phyloP scores from a whole-genome alignment of 2,797 vertebrate species.

The Fringilla coelebs region DNA sequence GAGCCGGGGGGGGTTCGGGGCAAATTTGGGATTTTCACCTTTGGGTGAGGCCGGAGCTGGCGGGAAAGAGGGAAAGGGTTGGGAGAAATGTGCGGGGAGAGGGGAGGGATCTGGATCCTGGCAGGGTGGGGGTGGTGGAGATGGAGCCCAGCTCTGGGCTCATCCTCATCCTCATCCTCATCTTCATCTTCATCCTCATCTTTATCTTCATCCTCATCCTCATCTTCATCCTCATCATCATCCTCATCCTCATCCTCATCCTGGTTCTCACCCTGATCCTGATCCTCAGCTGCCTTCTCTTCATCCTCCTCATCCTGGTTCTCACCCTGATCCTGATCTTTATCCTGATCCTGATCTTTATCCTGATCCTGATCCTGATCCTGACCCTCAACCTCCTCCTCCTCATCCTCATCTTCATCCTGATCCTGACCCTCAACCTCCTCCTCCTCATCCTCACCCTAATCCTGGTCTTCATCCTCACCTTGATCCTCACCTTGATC shows the following conservation, averaged over 20 bases:
- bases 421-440: not conserved
- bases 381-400: accelerated
- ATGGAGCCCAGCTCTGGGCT: not conserved
- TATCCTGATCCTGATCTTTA: accelerated
- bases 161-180: not conserved
- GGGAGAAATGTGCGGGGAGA: not conserved
- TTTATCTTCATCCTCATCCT: not conserved
- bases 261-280: not conserved
- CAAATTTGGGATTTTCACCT: not conserved
- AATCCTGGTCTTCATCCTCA: not conserved
- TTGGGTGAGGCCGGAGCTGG: not conserved
- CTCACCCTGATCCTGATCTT: not conserved
- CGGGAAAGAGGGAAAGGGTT: not conserved
- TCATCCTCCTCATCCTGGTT: too few species aligned
- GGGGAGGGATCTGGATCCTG: not conserved
- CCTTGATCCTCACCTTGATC: not conserved
- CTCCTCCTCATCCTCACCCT: not conserved
- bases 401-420: too few species aligned
- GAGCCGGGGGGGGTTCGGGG: not conserved
- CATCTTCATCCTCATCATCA: not conserved
- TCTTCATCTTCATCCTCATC: not conserved
- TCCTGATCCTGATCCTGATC: accelerated
- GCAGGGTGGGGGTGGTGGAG: not conserved
- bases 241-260: too few species aligned
- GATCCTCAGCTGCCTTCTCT: too few species aligned